Evolutionary conservation across 2,888 invertebrate species (phyloP).

Genomic region (Eudemis profundana): DNA sequence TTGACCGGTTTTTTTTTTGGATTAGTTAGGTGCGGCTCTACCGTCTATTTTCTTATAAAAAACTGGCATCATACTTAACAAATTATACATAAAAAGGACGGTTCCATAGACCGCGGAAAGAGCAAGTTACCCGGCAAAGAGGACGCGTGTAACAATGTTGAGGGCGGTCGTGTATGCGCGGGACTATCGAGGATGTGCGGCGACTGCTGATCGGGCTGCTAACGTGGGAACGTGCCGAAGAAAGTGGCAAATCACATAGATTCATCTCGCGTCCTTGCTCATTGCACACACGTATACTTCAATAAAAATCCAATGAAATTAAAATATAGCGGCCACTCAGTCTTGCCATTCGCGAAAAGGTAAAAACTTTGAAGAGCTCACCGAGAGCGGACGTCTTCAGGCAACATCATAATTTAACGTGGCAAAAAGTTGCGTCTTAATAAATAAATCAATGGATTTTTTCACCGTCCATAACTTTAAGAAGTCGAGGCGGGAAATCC

Average conservation of each 20-base stretch:
- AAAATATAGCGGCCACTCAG: conserved; percentile 53
- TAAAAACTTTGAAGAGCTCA: conserved; percentile 67
- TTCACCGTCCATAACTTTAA: conserved; percentile 79
- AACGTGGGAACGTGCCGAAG: conserved; percentile 46
- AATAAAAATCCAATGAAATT: conserved; percentile 65
- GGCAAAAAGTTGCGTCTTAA: conserved; percentile 75
- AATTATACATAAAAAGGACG: too few relatives aligned
- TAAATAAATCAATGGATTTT: conserved; percentile 80
- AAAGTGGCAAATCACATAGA: conserved; percentile 45
- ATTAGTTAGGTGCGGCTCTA: too few relatives aligned
- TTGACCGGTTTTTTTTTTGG: too few relatives aligned
- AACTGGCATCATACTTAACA: too few relatives aligned
- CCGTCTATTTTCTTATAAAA: too few relatives aligned
- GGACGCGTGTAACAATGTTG: conserved; percentile 12
- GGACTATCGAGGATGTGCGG: conserved; percentile 31
- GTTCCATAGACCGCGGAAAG: conserved; percentile 1
- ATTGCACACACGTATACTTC: conserved; percentile 57
- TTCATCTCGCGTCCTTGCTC: conserved; percentile 44
- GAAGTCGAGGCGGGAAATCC: conserved; percentile 82
- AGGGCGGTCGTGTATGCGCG: conserved; percentile 22
- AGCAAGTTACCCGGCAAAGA: not conserved
- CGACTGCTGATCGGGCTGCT: conserved; percentile 41
- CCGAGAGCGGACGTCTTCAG: conserved; percentile 60
- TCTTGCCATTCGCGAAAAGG: conserved; percentile 47
- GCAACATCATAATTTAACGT: conserved; percentile 79